Percentiles rank a stretch among this genome's conserved stretches.
These are phyloP conservation scores for Nomada hirtipes DNA, from an alignment of 2,888 invertebrate genomes.

Conservation along the genomic window DNA sequence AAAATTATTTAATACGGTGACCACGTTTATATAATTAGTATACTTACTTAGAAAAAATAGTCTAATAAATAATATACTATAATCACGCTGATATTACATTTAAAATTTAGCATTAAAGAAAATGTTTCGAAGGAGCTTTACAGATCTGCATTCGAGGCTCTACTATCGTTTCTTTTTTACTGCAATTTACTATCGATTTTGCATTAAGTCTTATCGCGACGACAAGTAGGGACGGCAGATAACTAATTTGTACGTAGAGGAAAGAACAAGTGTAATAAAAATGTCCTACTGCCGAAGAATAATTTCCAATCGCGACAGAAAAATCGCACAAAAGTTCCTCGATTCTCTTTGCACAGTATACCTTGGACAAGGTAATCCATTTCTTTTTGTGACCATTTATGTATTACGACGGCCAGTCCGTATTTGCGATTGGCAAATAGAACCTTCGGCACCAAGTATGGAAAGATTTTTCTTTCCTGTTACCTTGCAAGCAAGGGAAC, in stretches of 20 bases:
- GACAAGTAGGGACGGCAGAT: not conserved
- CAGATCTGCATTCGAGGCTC: not conserved
- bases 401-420: not conserved
- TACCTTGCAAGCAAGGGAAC: not conserved
- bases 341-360: not conserved
- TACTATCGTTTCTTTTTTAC: not conserved
- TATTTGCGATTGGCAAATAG: not conserved
- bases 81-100: no score
- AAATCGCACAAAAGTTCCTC: not conserved
- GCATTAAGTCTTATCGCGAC: not conserved
- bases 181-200: slow-evolving; percentile 15
- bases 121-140: not conserved
- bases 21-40: no score
- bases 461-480: not conserved
- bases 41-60: no score
- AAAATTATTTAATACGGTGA: no score
- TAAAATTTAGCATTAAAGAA: not conserved
- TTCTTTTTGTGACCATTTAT: not conserved
- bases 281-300: not conserved
- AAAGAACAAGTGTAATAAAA: not conserved
- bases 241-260: not conserved
- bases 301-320: not conserved
- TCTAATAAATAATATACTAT: no score
- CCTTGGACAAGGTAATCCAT: not conserved
- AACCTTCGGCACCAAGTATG: not conserved